phyloP scores from a whole-genome alignment of 2,888 invertebrate genomes.

The Drosophila kuntzei region DNA sequence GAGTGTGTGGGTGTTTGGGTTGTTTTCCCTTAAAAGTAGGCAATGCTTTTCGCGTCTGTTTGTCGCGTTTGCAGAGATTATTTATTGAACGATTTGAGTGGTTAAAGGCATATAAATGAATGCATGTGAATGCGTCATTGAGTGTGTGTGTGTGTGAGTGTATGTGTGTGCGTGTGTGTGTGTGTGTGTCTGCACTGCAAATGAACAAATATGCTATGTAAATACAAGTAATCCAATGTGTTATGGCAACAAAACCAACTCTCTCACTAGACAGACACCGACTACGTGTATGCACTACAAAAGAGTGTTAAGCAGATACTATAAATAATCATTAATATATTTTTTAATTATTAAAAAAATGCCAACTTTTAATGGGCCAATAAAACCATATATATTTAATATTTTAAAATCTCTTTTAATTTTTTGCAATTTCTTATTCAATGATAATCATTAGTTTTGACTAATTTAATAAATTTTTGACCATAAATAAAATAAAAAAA shows the following conservation, averaged over 20 bases:
- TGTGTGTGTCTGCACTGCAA: constrained; percentile 23
- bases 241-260: constrained; percentile 15
- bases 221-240: constrained; percentile 32
- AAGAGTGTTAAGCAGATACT: too few species aligned
- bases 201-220: constrained; percentile 38
- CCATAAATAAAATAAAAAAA: too few species aligned
- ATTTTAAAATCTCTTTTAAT: too few species aligned
- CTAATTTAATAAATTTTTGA: too few species aligned
- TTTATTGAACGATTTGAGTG: constrained; percentile 66
- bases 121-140: constrained; percentile 31
- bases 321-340: too few species aligned
- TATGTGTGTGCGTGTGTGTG: not conserved
- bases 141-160: constrained; percentile 2
- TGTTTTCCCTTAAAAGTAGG: constrained; percentile 57
- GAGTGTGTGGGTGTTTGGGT: not conserved
- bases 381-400: too few species aligned
- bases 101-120: constrained; percentile 56
- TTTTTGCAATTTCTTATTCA: too few species aligned
- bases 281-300: not conserved
- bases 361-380: too few species aligned
- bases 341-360: too few species aligned
- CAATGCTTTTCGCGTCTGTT: constrained; percentile 57
- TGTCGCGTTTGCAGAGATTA: constrained; percentile 62
- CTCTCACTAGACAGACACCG: not conserved
- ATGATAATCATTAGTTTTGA: too few species aligned